Conservation (phyloP, 2,113 vertebrate genomes). For the Piaya cayana region DNA sequence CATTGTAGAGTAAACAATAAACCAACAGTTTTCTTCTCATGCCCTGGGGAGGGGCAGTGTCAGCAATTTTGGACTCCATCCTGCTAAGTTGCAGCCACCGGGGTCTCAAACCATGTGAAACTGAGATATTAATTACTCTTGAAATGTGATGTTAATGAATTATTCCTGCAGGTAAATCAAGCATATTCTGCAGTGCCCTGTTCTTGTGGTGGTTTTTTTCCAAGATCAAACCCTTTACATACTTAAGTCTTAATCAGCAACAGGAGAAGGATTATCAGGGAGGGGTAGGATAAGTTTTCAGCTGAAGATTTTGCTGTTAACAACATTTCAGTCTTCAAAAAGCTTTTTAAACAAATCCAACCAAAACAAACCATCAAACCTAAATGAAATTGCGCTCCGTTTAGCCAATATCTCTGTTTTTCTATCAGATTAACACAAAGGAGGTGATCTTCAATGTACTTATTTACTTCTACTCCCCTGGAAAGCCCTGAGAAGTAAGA, state of each 20-base stretch:
- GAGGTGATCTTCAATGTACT: neutral
- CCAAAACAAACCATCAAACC: neutral
- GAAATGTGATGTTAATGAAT: neutral
- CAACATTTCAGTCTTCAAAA: neutral
- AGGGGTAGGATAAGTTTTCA: neutral
- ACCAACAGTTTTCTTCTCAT: neutral
- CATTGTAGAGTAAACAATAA: neutral
- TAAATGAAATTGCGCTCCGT: neutral
- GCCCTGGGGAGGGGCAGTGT: neutral
- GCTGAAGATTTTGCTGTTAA: neutral
- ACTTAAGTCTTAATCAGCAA: neutral
- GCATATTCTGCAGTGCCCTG: neutral
- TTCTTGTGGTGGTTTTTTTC: neutral
- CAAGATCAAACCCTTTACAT: neutral
- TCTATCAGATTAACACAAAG: fast-evolving
- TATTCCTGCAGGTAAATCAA: neutral
- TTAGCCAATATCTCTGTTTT: neutral
- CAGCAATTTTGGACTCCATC: neutral
- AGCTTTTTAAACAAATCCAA: neutral
- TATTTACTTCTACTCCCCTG: neutral
- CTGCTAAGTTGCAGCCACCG: neutral
- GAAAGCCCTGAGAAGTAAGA: neutral
- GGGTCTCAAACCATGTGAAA: neutral
- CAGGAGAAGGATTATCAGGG: neutral
- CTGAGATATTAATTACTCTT: neutral